phyloP scores from a whole-genome alignment of 2,888 invertebrate species.

The Cinara cedri region DNA sequence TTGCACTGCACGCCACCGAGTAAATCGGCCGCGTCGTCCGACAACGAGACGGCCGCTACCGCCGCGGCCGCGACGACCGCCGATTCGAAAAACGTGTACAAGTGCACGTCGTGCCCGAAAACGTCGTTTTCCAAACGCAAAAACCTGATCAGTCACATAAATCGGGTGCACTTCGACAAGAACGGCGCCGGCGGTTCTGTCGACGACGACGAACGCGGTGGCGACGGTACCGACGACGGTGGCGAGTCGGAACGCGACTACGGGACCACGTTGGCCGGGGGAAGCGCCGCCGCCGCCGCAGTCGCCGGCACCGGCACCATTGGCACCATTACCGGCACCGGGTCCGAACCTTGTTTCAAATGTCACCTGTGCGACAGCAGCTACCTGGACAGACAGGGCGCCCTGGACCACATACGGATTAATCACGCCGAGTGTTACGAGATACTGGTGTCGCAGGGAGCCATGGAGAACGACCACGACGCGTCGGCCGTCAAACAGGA shows the following conservation, averaged over 20 bases:
- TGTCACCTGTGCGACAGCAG: constrained; percentile 92
- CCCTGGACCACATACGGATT: constrained; percentile 80
- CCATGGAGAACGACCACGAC: constrained; percentile 70
- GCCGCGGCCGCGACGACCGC: constrained; percentile 63
- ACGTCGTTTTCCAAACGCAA: constrained; percentile 82
- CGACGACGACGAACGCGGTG: constrained; percentile 50
- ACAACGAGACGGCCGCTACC: constrained; percentile 18
- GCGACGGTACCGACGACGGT: constrained; percentile 13
- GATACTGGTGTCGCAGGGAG: constrained; percentile 81
- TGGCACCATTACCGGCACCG: constrained; percentile 14
- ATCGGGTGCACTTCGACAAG: constrained; percentile 54
- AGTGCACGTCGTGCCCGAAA: constrained; percentile 80
- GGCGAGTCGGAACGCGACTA: constrained; percentile 37
- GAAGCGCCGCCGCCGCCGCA: neutral
- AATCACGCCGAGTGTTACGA: constrained; percentile 80
- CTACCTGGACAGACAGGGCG: constrained; percentile 78
- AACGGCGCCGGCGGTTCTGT: constrained; percentile 2
- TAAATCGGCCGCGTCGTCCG: constrained; percentile 37
- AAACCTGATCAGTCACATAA: constrained; percentile 80
- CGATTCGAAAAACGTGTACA: constrained; percentile 71
- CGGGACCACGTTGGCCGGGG: neutral
- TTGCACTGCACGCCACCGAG: constrained; percentile 60
- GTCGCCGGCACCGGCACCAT: neutral
- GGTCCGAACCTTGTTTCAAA: constrained; percentile 80
- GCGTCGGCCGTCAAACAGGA: constrained; percentile 64